These are phyloP conservation scores for Rhea americana DNA, from an alignment of 2,113 vertebrate genomes.

Conservation along the genomic window DNA sequence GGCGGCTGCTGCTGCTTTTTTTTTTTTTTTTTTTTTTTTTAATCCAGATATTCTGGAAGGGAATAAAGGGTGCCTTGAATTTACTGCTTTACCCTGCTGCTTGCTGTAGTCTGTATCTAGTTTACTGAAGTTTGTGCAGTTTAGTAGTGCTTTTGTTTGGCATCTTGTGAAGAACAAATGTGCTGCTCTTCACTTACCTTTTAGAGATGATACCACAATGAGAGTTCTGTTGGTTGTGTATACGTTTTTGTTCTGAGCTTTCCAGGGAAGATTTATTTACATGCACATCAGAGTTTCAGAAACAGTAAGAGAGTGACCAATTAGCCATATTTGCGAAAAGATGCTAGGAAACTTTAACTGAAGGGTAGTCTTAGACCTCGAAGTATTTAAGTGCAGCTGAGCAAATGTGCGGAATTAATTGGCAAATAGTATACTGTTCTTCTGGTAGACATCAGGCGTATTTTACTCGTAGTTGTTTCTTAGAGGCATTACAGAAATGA, in stretches of 20 bases:
- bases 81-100: slow-evolving; percentile 48
- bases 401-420: neutral
- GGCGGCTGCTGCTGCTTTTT: neutral
- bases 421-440: slow-evolving; percentile 17
- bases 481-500: neutral
- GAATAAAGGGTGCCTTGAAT: slow-evolving; percentile 16
- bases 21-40: neutral
- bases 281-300: slow-evolving; percentile 13
- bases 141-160: slow-evolving; percentile 48
- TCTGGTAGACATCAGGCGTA: neutral
- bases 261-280: slow-evolving; percentile 58
- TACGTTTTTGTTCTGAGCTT: neutral
- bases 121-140: slow-evolving; percentile 68
- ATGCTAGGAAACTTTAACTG: slow-evolving; percentile 49
- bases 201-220: slow-evolving; percentile 46
- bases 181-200: slow-evolving; percentile 57
- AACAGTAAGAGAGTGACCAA: slow-evolving; percentile 16
- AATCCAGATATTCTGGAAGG: neutral
- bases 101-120: slow-evolving; percentile 34
- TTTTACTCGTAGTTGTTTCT: neutral
- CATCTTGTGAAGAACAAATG: slow-evolving; percentile 27
- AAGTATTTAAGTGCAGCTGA: neutral
- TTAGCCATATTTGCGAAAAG: slow-evolving; percentile 43
- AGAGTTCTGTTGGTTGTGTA: slow-evolving; percentile 62
- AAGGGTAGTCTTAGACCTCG: neutral